A percentile compares a stretch with the other conserved stretches of the same genome.
Conservation (phyloP, 2,113 vertebrate genomes). For the Cyanoderma ruficeps region DNA sequence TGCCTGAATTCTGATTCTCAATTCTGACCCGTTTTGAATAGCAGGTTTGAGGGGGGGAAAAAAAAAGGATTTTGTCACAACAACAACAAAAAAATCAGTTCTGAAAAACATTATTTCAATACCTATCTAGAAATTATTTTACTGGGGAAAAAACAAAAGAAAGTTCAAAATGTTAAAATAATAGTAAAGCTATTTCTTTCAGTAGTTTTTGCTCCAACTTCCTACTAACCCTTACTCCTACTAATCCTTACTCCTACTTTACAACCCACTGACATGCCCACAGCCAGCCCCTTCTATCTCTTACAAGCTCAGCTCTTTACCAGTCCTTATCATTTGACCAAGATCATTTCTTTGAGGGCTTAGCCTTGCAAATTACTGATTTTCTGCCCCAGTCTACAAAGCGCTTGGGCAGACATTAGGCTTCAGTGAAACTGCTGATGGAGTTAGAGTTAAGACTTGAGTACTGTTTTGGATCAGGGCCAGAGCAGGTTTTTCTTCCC, state of each 20-base stretch:
- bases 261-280: not conserved
- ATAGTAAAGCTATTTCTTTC: not conserved
- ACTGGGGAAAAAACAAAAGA: not conserved
- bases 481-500: not conserved
- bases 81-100: not conserved
- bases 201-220: not conserved
- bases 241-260: not conserved
- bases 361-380: not conserved
- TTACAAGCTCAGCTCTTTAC: not conserved
- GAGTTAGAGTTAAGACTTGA: conserved; percentile 14
- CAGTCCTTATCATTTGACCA: not conserved
- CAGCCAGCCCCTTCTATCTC: not conserved
- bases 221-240: fast-evolving
- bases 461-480: conserved; percentile 4
- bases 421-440: not conserved
- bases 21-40: not conserved
- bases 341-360: not conserved
- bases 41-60: not conserved
- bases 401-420: not conserved
- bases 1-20: not conserved
- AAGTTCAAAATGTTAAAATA: not conserved
- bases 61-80: not conserved
- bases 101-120: not conserved
- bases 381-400: not conserved
- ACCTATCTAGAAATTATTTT: not conserved